Base-by-base conservation (phyloP, 2,888 invertebrate species). In the Eulithis prunata region DNA sequence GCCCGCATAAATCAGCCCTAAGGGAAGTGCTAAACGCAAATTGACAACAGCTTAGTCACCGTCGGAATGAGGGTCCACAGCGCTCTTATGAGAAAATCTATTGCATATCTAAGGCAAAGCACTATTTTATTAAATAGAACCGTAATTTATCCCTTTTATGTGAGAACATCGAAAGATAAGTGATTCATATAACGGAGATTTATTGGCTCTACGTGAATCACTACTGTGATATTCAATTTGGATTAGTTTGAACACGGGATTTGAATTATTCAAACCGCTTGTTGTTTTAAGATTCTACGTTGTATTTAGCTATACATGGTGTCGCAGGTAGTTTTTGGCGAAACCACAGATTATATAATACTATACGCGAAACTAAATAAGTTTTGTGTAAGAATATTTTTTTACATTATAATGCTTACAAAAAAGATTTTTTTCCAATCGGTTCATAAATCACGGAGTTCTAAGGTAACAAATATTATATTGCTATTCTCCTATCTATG, bases 21-120 rank as follows among this genome's bases (percentile, higher is more conserved):
- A 32, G 32, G 6, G 32, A 32, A 3, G 32, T 32, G 32, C 32
- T 4, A 80, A 84, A 86, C 81, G 82, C 81, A 83, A 85, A 85
- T 86, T 85, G 86, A 84, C 83, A 83, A 79, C 78, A 80, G 78
- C 80, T 85, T 81, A 84, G 84, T 83, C 85, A 77, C 54, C 85
- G 78, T 56, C 60, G 38, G 73, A 78, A 77, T 57, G 13, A 47
- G 32, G 46, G 46, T 46, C 13, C 13, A n/a, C 57, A 55, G 8
- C 8, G 55, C 43, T 46, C 46, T 57, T 32, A 46, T 47, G 57
- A 47, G 46, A 72, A 76, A 81, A 78, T 76, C 72, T 73, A 56
- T 53, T 54, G 65, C 72, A 75, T 72, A 75, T 75, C 69, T 75
- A 73, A 61, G 21, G 41, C 58, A 47, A 45, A 36, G 43, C 64